Conservation (phyloP, 2,113 vertebrate genomes). For the Megaceryle torquata region DNA sequence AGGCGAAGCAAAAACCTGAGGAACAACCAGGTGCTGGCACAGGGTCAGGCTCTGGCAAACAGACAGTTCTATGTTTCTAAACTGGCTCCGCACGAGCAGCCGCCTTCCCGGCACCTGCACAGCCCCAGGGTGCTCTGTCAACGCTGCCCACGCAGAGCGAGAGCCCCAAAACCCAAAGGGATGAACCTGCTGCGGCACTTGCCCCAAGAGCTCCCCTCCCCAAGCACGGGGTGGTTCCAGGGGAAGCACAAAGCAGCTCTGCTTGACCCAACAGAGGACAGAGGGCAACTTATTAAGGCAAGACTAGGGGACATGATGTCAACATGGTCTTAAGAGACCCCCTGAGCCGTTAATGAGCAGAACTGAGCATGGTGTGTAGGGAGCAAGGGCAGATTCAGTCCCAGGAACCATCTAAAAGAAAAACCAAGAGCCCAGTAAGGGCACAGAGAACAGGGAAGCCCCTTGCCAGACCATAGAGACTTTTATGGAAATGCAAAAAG, state of each 20-base stretch:
- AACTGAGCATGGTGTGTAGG: background rate
- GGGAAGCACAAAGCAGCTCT: background rate
- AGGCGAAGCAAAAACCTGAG: background rate
- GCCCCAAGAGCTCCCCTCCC: accelerated
- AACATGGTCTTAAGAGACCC: background rate
- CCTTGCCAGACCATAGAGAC: background rate
- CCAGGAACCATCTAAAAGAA: background rate
- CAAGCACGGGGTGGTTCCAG: accelerated
- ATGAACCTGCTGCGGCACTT: background rate
- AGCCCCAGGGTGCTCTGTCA: accelerated
- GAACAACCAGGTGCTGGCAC: background rate
- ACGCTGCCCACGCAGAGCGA: background rate
- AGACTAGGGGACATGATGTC: background rate
- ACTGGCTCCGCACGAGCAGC: accelerated
- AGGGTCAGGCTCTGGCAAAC: background rate
- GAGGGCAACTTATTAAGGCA: background rate
- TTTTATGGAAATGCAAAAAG: background rate
- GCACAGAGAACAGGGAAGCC: background rate
- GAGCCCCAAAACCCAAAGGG: background rate
- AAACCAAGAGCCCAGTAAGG: background rate
- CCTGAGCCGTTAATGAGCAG: background rate
- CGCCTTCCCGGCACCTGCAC: background rate
- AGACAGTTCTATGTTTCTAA: too few relatives aligned
- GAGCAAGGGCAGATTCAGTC: background rate
- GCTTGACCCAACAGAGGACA: background rate